A percentile compares a stretch with the other conserved stretches of the same genome.
phyloP scores from a whole-genome alignment of 2,113 vertebrate species.

The Clarias macrocephalus region DNA sequence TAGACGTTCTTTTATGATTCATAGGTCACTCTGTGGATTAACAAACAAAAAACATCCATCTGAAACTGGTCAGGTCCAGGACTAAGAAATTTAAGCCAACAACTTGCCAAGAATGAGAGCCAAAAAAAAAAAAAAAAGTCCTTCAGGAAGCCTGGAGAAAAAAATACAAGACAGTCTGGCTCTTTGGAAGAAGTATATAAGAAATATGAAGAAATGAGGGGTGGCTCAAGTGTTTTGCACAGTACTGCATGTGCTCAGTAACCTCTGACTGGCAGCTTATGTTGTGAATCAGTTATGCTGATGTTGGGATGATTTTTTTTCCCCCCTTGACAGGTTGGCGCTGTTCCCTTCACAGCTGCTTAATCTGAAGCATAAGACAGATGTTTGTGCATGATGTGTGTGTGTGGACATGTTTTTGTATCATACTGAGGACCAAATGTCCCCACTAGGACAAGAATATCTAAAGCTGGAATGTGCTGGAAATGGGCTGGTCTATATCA shows the following conservation, averaged over 20 bases:
- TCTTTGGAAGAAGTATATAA: no score
- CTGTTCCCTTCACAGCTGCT: slow-evolving; percentile 41
- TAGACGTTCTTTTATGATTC: no score
- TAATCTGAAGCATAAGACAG: slow-evolving; percentile 37
- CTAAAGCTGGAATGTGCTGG: neutral
- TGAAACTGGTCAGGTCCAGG: no score
- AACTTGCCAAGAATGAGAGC: no score
- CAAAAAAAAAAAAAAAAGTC: no score
- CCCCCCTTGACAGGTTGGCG: slow-evolving; percentile 18
- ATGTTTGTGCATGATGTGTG: slow-evolving; percentile 31
- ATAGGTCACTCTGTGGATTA: no score
- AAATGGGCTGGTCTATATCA: neutral
- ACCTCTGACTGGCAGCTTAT: neutral
- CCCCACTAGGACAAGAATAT: neutral
- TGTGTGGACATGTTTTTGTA: neutral
- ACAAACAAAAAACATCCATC: no score
- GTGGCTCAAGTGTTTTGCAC: no score
- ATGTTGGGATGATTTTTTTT: slow-evolving; percentile 11
- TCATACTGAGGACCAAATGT: neutral
- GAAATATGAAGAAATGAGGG: neutral
- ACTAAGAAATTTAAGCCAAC: no score
- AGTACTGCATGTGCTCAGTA: neutral
- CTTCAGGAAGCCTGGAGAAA: no score
- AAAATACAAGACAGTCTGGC: neutral
- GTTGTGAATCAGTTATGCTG: slow-evolving; percentile 8